Evolutionary conservation across 2,113 vertebrate species (phyloP), one percentile per base, ranked within the genome.

Genomic region (Osmerus eperlanus): DNA sequence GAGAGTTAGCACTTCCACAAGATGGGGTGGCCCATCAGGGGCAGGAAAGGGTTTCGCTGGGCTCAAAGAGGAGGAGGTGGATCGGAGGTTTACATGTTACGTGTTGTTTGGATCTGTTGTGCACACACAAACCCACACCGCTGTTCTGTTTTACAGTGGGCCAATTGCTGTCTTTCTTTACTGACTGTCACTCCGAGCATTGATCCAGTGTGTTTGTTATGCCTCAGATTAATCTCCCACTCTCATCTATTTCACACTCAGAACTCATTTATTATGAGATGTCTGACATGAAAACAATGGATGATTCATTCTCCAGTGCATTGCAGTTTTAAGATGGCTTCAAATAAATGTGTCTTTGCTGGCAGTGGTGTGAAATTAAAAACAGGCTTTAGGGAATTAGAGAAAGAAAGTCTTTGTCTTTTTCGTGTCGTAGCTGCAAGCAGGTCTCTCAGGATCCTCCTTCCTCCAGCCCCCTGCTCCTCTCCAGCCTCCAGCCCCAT

Each of bases 261-360:
- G 64, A 81, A 65, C 75, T 89, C 62, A 84, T 85, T 89, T 76
- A 78, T 81, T 78, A 76, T 47, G 68, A 68, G 73, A 64, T 68
- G 74, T 74, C 74, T 64, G 70, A 81, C 12, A 2, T 68, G 54
- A 78, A 77, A 75, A 83, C 75, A 81, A 72, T 16, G 58, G 68
- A 19, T 73, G 77, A 85, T 71, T 83, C 25, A 12, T n/a, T 78
- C 76, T 75, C 68, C 3, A 1, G 70, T 74, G 66, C 68, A 16
- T 19, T 12, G 65, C 77, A 61, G 71, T 52, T 80, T 78, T 77
- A 71, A 76, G 76, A 70, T 25, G 32, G 28, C 62, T 36, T 36
- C 62, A 18, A 41, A 64, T 4, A 21, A 64, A 75, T 60, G 53
- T 71, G 54, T 70, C 54, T 72, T 63, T 65, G 77, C 15, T 1